Base-by-base conservation (phyloP, 2,888 invertebrate species). In the Trimorus sp. region DNA sequence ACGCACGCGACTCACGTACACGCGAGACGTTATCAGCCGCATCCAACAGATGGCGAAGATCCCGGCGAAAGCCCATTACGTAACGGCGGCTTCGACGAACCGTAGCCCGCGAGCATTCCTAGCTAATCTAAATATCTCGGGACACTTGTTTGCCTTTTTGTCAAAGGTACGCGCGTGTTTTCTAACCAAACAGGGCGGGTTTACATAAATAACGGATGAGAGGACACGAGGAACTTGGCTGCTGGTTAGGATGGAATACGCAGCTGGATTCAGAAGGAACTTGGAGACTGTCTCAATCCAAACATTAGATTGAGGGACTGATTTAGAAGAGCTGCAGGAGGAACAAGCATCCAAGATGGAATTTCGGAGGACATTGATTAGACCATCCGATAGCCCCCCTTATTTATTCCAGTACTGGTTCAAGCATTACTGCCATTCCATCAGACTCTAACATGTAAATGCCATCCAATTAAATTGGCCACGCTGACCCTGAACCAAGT, bases 11-110 rank as follows among this genome's bases (percentile, higher is more conserved):
- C 62, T 62, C 62, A 15, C 11, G 62, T n/a, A 36, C 62, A 37
- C 16, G 36, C 26, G 9, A 11, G 62, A 48, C 62, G 62, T 48
- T 62, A 62, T 62, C 62, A 15, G 16, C 12, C 62, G 62, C 42
- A 48, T 62, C 62, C 48, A 60, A 15, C 62, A 62, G 62, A 62
- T 62, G 62, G 48, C 48, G 48, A 62, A 62, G 62, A 62, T 62
- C 60, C 42, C 40, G 40, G 60, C 60, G 40, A 60, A 60, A 8
- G 37, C 42, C 15, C 62, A 36, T 62, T 62, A 62, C 36, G 36
- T 49, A 62, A 62, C 48, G 16, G n/a, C 48, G 26, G 11, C 45
- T 62, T 62, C 48, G 7, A 14, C 51, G 14, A 51, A 45, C 45
- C n/a, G 42, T 45, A 14, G 40, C 11, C 42, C n/a, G 16, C 62